phyloP scores from a whole-genome alignment of 2,797 vertebrate genomes.

The Rallus crepitans region DNA sequence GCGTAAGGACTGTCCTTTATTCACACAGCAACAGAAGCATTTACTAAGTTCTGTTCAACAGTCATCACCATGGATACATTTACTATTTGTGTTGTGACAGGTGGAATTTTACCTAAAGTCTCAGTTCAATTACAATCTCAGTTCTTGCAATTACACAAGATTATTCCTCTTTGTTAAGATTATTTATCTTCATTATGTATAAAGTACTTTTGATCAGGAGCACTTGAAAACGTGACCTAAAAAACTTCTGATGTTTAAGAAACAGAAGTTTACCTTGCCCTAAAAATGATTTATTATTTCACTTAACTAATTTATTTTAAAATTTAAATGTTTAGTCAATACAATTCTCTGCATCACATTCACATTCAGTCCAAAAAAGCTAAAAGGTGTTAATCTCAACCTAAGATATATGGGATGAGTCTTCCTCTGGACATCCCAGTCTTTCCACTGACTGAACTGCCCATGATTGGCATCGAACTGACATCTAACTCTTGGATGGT shows the following conservation, averaged over 20 bases:
- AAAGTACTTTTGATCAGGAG: background rate
- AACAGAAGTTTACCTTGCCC: background rate
- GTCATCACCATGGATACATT: background rate
- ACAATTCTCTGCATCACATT: background rate
- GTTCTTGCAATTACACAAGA: background rate
- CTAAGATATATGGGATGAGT: background rate
- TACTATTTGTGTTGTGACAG: background rate
- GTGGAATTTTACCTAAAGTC: conserved; percentile 30
- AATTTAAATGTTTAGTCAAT: background rate
- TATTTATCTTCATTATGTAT: background rate
- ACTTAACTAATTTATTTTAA: background rate
- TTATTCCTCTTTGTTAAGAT: background rate
- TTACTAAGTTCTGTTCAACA: background rate
- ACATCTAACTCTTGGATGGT: background rate
- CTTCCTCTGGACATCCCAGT: background rate
- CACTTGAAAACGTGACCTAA: background rate
- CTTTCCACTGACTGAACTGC: background rate
- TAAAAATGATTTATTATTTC: conserved; percentile 14
- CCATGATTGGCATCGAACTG: background rate
- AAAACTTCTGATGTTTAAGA: background rate
- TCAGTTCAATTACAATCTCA: background rate
- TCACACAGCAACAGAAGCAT: background rate
- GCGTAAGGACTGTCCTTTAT: background rate
- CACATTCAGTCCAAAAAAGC: background rate
- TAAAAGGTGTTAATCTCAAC: background rate